A percentile compares a stretch with the other conserved stretches of the same genome.
phyloP scores from a whole-genome alignment of 2,113 vertebrate genomes.

The Oreotragus oreotragus region DNA sequence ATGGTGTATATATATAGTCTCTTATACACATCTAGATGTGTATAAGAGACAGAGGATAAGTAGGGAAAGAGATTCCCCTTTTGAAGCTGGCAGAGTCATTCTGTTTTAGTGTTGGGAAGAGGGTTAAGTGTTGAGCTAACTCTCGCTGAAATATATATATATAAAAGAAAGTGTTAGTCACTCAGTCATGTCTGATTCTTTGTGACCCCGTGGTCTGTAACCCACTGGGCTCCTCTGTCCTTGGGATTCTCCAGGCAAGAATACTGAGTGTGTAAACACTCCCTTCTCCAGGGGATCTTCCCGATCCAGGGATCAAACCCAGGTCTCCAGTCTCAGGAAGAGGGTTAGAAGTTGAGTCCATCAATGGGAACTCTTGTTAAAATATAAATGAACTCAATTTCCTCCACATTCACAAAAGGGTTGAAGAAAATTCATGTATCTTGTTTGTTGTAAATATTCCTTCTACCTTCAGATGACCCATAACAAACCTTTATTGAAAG shows the following conservation, averaged over 20 bases:
- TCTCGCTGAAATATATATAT: background rate
- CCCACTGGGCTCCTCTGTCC: background rate
- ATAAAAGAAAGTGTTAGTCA: background rate
- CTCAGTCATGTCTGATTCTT: background rate
- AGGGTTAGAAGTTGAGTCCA: background rate
- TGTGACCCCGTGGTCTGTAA: background rate
- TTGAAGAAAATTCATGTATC: background rate
- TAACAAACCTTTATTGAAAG: background rate
- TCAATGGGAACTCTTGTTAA: background rate
- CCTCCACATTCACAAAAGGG: background rate
- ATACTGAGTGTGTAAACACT: background rate
- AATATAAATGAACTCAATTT: background rate
- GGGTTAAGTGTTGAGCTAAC: background rate
- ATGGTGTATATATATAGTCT: background rate
- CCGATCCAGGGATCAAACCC: background rate
- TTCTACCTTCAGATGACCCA: background rate
- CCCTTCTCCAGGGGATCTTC: background rate
- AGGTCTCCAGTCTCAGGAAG: background rate
- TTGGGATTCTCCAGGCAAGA: background rate
- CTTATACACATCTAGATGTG: too few species aligned
- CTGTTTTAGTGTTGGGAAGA: background rate
- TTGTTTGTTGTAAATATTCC: background rate
- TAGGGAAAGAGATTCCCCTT: background rate
- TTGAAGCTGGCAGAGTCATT: background rate
- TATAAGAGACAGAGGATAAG: too few species aligned